Evolutionary conservation across 2,888 invertebrate species (phyloP), one percentile per base, ranked within the genome.

Genomic region (Anarsia innoxiella): DNA sequence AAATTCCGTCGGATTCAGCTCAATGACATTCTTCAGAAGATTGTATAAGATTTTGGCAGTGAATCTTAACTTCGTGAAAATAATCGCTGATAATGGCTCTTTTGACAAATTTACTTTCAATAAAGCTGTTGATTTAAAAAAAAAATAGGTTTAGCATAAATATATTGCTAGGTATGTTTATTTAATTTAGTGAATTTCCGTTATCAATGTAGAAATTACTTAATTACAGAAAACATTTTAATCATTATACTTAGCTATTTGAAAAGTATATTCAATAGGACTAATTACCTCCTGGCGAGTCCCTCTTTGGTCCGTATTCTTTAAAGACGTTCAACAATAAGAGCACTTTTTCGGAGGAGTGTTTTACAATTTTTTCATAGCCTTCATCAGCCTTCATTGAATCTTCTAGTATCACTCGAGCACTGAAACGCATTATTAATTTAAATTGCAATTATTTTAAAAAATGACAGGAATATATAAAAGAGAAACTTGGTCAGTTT

Each of bases 41-140:
- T 92, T 90, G 59, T 87, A 92, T 0, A 96, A 54, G 4, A 93
- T 84, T 70, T 93, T 92, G 0, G 94, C 92, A 0, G 93, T 91
- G 49, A 91, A 90, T 31, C 94, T 82, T 47, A 91, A 85, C 51
- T 89, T 76, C 0, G 92, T 91, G 66, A 95, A 94, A 41, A 95
- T 86, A 11, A 95, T 87, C 0, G 88, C 89, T 34, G 90, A 91
- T 6, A 93, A 67, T 3, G 84, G 76, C 49, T 87, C 80, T 9
- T 63, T 59, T 1, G 48, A 12, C 12, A 40, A 52, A 41, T 85
- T 84, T 0, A 69, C 44, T 51, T 53, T 62, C 12, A 71, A 40
- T 10, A 53, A 2, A n/a, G 51, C 72, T 73, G 57, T n/a, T n/a
- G n/a, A n/a, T n/a, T n/a, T n/a, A n/a, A 34, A 62, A 59, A 36